These are phyloP conservation scores for Euplexia lucipara DNA, from an alignment of 2,888 invertebrate species.

Conservation along the genomic window DNA sequence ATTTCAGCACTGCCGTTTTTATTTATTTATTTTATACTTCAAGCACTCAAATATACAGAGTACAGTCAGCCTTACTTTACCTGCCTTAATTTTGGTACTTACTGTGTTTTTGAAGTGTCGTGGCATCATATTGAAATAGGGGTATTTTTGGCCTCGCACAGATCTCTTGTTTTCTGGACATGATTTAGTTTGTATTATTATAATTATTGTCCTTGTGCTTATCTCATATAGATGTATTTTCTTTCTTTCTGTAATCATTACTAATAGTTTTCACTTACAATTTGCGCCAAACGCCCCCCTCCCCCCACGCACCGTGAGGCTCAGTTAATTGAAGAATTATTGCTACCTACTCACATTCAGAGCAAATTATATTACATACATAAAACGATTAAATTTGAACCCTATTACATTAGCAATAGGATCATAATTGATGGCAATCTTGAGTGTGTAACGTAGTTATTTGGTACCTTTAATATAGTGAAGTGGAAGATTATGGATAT, in stretches of 20 bases:
- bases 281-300: constrained; percentile 44
- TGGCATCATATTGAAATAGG: too few species aligned
- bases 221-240: background rate
- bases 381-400: constrained; percentile 63
- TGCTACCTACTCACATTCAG: constrained; percentile 76
- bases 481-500: constrained; percentile 60
- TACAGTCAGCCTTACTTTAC: too few species aligned
- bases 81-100: too few species aligned
- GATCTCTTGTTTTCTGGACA: too few species aligned
- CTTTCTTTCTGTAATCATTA: background rate
- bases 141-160: too few species aligned
- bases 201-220: too few species aligned
- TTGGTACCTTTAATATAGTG: constrained; percentile 51
- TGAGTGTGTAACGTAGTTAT: constrained; percentile 30
- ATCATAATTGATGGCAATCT: constrained; percentile 44
- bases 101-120: too few species aligned
- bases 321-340: constrained; percentile 85
- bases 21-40: too few species aligned
- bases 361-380: constrained; percentile 70
- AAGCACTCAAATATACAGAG: too few species aligned
- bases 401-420: constrained; percentile 57
- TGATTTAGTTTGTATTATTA: too few species aligned
- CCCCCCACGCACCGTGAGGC: constrained; percentile 68
- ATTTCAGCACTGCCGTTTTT: too few species aligned
- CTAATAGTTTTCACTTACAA: constrained; percentile 21